These are phyloP conservation scores for Sogatella furcifera DNA, from an alignment of 1,140 invertebrate genomes.

Conservation along the genomic window DNA sequence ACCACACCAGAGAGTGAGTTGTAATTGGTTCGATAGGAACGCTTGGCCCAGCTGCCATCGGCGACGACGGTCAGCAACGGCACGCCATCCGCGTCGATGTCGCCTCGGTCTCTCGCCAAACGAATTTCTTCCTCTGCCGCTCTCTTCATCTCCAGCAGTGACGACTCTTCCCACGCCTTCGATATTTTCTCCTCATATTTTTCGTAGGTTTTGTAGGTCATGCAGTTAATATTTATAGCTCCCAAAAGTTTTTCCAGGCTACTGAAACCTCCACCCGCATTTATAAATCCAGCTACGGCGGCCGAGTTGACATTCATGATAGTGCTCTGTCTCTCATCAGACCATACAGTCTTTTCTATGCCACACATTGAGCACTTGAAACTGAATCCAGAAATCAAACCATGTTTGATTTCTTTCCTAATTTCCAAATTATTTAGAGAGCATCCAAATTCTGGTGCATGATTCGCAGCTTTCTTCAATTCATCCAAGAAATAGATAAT, in stretches of 20 bases:
- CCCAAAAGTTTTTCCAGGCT: neutral
- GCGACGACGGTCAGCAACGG: conserved; percentile 26
- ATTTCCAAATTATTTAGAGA: too few relatives aligned
- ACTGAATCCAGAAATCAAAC: too few relatives aligned
- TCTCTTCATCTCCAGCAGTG: conserved; percentile 11
- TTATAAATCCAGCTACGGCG: too few relatives aligned
- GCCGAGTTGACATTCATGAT: too few relatives aligned
- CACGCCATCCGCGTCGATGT: conserved; percentile 18
- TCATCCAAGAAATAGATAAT: too few relatives aligned
- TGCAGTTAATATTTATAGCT: conserved; percentile 3
- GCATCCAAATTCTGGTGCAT: too few relatives aligned
- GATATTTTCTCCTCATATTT: conserved; percentile 1
- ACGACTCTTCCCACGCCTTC: conserved; percentile 10
- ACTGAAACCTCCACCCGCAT: conserved; percentile 1
- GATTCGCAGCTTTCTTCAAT: too few relatives aligned
- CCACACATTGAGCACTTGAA: too few relatives aligned
- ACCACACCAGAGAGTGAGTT: conserved; percentile 24
- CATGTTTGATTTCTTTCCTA: too few relatives aligned
- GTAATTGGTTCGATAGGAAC: conserved; percentile 25
- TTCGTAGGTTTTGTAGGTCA: neutral
- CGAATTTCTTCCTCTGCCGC: conserved; percentile 18
- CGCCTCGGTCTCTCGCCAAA: conserved; percentile 16
- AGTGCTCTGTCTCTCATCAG: too few relatives aligned
- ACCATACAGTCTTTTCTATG: too few relatives aligned
- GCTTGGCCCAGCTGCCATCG: conserved; percentile 27